A percentile compares a stretch with the other conserved stretches of the same genome.
These are phyloP conservation scores for Nymphalis polychloros DNA, from an alignment of 2,888 invertebrate species.

Conservation along the genomic window DNA sequence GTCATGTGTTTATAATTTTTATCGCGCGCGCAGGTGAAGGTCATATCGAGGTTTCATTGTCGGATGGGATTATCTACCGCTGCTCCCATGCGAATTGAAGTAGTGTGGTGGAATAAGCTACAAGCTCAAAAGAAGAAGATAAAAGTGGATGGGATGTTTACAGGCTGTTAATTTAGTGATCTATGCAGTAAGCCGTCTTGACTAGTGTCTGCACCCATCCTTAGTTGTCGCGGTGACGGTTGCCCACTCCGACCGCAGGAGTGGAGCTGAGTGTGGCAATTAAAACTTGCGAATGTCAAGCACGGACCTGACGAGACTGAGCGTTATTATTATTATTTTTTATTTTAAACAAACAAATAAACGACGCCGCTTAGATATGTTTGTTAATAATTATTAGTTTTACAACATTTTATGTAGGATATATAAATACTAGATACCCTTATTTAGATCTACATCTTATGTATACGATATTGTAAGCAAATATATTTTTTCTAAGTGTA, in stretches of 20 bases:
- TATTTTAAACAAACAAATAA: constrained; percentile 62
- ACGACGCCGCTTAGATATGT: constrained; percentile 17
- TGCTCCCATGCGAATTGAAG: too few species aligned
- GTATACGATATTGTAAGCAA: constrained; percentile 7
- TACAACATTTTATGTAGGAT: not conserved
- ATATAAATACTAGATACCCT: too few species aligned
- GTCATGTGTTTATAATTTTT: too few species aligned
- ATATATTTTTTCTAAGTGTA: not conserved
- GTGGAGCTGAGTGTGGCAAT: constrained; percentile 74
- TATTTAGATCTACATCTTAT: not conserved
- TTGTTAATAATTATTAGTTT: not conserved
- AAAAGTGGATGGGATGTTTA: not conserved
- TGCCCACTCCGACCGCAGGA: constrained; percentile 66
- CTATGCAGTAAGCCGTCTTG: constrained; percentile 20
- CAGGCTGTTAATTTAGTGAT: not conserved
- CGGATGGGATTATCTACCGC: too few species aligned
- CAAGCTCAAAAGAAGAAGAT: not conserved
- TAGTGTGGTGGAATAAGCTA: not conserved
- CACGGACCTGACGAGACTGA: constrained; percentile 56
- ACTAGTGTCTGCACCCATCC: constrained; percentile 31
- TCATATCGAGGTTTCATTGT: too few species aligned
- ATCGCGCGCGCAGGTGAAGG: too few species aligned
- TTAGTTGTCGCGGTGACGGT: constrained; percentile 57
- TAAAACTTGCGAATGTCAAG: constrained; percentile 81
- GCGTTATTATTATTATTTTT: constrained; percentile 65